A percentile compares a stretch with the other conserved stretches of the same genome.
Conservation (phyloP, 2,113 vertebrate species). For the Larimichthys polyactis region DNA sequence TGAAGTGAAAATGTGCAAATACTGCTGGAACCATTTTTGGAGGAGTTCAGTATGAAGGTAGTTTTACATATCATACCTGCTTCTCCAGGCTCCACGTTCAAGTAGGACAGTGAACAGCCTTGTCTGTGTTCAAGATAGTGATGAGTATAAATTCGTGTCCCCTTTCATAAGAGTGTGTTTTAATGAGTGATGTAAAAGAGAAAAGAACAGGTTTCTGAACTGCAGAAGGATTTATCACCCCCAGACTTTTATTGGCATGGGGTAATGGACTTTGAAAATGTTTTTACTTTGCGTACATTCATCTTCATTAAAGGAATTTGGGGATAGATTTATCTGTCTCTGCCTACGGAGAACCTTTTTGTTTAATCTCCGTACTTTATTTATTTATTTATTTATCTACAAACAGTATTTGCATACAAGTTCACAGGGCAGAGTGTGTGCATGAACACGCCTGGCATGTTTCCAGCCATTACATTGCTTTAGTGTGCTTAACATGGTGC, state of each 20-base stretch:
- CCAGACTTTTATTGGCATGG: background rate
- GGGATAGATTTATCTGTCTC: background rate
- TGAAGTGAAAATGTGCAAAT: too few relatives aligned
- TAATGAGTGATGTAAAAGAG: background rate
- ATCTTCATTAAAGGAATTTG: conserved; percentile 4
- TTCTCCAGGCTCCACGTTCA: too few relatives aligned
- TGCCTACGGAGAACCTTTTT: background rate
- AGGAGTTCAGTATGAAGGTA: too few relatives aligned
- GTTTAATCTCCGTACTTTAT: background rate
- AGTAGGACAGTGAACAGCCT: conserved; percentile 9
- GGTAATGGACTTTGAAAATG: conserved; percentile 8
- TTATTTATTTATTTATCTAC: background rate
- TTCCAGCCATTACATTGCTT: conserved; percentile 42
- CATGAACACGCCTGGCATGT: conserved; percentile 40
- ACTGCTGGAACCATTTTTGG: too few relatives aligned
- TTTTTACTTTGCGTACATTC: background rate
- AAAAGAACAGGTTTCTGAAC: background rate
- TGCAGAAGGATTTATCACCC: background rate
- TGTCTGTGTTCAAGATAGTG: conserved; percentile 12
- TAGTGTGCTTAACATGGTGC: conserved; percentile 34
- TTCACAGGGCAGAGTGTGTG: background rate
- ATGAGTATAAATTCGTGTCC: background rate
- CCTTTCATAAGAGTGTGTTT: background rate
- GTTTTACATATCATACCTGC: too few relatives aligned
- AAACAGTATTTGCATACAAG: conserved; percentile 1